Percentiles rank a stretch among this genome's conserved stretches.
Evolutionary conservation across 2,797 vertebrate genomes (phyloP).

Genomic region (Bradypodion ventrale): DNA sequence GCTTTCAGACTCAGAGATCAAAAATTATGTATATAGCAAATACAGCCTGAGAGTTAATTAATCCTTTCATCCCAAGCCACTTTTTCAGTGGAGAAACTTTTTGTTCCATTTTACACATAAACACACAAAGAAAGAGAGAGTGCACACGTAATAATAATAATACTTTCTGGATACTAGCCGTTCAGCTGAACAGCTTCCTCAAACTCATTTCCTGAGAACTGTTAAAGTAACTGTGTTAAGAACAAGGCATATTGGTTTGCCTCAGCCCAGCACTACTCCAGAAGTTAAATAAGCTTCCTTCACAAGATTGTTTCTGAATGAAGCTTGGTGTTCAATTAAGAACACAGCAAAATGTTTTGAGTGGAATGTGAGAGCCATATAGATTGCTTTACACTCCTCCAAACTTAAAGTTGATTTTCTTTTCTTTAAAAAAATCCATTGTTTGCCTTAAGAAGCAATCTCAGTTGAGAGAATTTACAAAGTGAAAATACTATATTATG

Average conservation of each 20-base stretch:
- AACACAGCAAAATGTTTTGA: conserved; percentile 1
- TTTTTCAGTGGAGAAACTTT: background rate
- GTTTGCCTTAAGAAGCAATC: background rate
- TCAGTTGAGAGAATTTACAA: background rate
- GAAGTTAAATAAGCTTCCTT: conserved; percentile 17
- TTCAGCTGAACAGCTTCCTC: conserved; percentile 22
- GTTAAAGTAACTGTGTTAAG: conserved; percentile 15
- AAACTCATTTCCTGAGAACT: conserved; percentile 27
- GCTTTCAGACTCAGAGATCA: background rate
- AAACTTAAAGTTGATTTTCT: background rate
- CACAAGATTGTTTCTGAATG: conserved; percentile 22
- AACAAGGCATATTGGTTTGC: conserved; percentile 8
- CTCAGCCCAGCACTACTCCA: background rate
- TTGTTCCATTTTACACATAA: background rate
- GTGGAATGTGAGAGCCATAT: background rate
- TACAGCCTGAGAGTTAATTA: background rate
- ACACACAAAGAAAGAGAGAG: conserved; percentile 9
- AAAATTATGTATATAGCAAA: background rate
- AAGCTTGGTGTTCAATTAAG: conserved; percentile 28
- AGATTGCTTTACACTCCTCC: background rate
- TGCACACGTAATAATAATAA: background rate
- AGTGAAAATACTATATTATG: too few species aligned
- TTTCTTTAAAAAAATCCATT: background rate
- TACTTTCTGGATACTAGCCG: conserved; percentile 32
- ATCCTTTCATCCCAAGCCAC: background rate